phyloP scores from a whole-genome alignment of 2,797 vertebrate genomes.

The Geotrypetes seraphini region DNA sequence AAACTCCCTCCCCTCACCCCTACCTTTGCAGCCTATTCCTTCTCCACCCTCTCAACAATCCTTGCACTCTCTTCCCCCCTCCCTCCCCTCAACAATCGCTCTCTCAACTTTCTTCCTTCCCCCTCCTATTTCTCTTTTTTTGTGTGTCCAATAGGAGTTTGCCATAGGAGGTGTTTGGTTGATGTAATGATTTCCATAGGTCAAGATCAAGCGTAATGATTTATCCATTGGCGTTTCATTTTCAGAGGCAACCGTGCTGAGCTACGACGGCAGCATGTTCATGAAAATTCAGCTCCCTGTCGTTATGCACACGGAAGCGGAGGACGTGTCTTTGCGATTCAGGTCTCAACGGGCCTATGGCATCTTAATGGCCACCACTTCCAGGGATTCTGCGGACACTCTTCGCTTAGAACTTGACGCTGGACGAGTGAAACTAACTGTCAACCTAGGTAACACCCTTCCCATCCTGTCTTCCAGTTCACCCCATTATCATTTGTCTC shows the following conservation, averaged over 20 bases:
- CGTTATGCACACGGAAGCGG: slow-evolving; percentile 95
- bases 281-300: slow-evolving; percentile 96
- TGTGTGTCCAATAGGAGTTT: not conserved
- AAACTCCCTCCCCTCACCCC: too few species aligned
- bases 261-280: slow-evolving; percentile 95
- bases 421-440: slow-evolving; percentile 87
- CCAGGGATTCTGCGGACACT: slow-evolving; percentile 85
- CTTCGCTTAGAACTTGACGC: slow-evolving; percentile 88
- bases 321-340: slow-evolving; percentile 89
- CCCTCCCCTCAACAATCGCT: too few species aligned
- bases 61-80: not conserved
- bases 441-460: slow-evolving; percentile 91
- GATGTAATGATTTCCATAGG: too few species aligned
- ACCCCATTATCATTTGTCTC: slow-evolving; percentile 37
- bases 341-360: slow-evolving; percentile 92
- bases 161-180: too few species aligned
- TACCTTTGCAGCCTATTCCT: too few species aligned
- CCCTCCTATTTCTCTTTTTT: not conserved
- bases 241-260: slow-evolving; percentile 87
- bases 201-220: too few species aligned
- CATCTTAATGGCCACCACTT: slow-evolving; percentile 91
- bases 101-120: not conserved
- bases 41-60: not conserved
- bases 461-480: slow-evolving; percentile 33
- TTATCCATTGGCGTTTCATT: not conserved